Base-by-base conservation (phyloP, 2,797 vertebrate genomes). In the Diceros bicornis region DNA sequence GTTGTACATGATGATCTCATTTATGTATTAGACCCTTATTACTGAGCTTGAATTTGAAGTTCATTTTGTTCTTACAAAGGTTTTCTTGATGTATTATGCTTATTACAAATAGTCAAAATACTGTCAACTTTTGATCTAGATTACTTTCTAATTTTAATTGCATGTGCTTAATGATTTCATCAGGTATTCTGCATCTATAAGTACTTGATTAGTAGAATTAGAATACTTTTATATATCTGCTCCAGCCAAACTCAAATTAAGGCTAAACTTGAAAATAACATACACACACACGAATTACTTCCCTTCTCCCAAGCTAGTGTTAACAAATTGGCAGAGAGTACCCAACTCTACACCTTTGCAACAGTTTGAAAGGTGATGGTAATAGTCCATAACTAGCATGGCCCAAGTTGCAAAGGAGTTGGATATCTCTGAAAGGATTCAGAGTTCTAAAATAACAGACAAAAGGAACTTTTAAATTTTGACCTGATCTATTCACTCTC, bases 111-210 rank as follows among this genome's bases (percentile, higher is more conserved):
- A 74, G 55, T 89, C 47, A 87, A 75, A 94, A 92, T 52, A 64
- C 50, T 52, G n/a, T 72, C 75, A 29, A 16, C 52, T 75, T 88
- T 96, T 95, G 37, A 85, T 94, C 68, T 88, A 17, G 12, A 64
- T 94, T 83, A 68, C 27, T 71, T 92, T 79, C 64, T 94, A 13
- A 91, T 82, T 96, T 91, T 93, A 96, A 83, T 91, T 96, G 59
- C 9, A 29, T 66, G 17, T 75, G 27, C 11, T 90, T 91, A 74
- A 85, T 88, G 57, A 92, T 81, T 92, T 92, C 16, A 8, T 93
- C 62, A 89, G 27, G 44, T 78, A 86, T 64, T 89, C n/a, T 94
- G 23, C 27, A 77, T 71, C 62, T 81, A 1, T 85, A 96, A 87
- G 29, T 82, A 44, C 13, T 96, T 83, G 69, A 71, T 62, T 91